Evolutionary conservation across 2,888 invertebrate genomes (phyloP), one percentile per base, ranked within the genome.

Genomic region (Drosophila stalkeri): DNA sequence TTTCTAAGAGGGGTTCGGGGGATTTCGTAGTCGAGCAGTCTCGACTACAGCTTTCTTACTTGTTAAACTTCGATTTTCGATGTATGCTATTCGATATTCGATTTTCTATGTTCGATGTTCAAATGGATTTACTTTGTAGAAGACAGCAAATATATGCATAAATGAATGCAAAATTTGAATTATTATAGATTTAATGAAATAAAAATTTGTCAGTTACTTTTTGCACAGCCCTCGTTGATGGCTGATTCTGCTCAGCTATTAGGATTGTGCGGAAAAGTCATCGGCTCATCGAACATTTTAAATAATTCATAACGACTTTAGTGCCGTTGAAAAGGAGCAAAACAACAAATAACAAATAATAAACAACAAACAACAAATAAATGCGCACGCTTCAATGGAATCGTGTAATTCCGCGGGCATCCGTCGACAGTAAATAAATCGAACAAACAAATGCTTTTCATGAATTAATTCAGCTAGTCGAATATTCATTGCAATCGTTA

Each of bases 271-370:
- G 52, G 16, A 47, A 69, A 47, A 39, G 37, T 33, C 37, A 35
- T 51, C 51, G 35, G n/a, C 27, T 51, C 44, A 51, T 5, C 41
- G 55, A 54, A 16, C 20, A 27, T 27, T 16, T 37, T 72, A 33
- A 76, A 70, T 64, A 49, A 54, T 62, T 64, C 23, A 75, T 41
- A 37, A 20, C 41, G 18, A 35, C 51, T 62, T 69, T 33, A 37
- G 37, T 46, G 39, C 39, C 49, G 49, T 5, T 49, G 11, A 27
- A 31, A 27, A 31, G 33, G 33, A 43, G 23, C 51, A 23, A 62
- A 61, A 51, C 33, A 33, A 27, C 51, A 20, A 43, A 6, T 12
- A 20, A 7, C 20, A 23, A 46, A 46, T 27, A 43, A 43, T 18
- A 43, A 43, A 18, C 18, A 18, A 5, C 18, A 9, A 33, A 46